Evolutionary conservation across 2,888 invertebrate genomes (phyloP), one percentile per base, ranked within the genome.

Genomic region (Neria commutata): DNA sequence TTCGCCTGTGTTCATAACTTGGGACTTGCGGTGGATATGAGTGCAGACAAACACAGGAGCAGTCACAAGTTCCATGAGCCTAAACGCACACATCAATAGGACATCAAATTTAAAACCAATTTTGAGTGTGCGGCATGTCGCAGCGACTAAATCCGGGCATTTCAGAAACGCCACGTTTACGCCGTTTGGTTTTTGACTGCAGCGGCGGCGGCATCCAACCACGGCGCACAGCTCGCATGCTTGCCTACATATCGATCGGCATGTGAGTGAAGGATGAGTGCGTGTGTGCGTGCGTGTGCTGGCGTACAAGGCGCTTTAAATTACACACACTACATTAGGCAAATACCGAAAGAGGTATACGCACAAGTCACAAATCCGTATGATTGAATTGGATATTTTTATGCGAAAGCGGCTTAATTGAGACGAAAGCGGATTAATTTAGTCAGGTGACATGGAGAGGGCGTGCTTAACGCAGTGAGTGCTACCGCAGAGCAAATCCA

Each of bases 401-500:
- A 37, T 50, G 1, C 17, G 50, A 17, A 21, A 17, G 19, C 14
- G 34, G 50, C 33, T 50, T 19, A 50, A 50, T 50, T 17, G 37
- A 34, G 21, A 50, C 5, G 4, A 24, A 50, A 50, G 34, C 34
- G 50, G 50, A 50, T 50, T 50, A 50, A 50, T 50, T 33, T 50
- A 33, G 21, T 33, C 34, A 19, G 34, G 8, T 50, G 34, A 50
- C 50, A 50, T 34, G 34, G 17, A 25, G 5, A 16, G 29, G 48
- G 48, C 26, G 47, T 48, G 3, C n/a, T n/a, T n/a, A n/a, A n/a
- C n/a, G n/a, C n/a, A n/a, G n/a, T n/a, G n/a, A n/a, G n/a, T n/a
- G n/a, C n/a, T n/a, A n/a, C n/a, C n/a, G n/a, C n/a, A n/a, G n/a
- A n/a, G n/a, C n/a, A n/a, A n/a, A n/a, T n/a, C n/a, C n/a, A n/a